Base-by-base conservation (phyloP, 2,888 invertebrate species). In the Cephus sareptanus region DNA sequence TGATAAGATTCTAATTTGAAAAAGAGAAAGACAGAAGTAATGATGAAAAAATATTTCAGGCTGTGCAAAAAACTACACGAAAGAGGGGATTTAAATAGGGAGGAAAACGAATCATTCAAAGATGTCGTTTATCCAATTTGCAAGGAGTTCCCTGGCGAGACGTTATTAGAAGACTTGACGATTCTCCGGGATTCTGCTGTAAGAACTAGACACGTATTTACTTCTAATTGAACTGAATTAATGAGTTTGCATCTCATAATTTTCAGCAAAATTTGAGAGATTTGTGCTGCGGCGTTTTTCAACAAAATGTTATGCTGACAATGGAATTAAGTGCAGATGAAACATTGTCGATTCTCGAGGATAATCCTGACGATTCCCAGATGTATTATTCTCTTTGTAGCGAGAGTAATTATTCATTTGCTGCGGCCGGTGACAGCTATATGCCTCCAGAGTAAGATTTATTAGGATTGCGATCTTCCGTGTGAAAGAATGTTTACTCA, bases 341-440 rank as follows among this genome's bases (percentile, higher is more conserved):
- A 77, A 90, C 89, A 1, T 85, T 90, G 74, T 88, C 90, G 1
- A 85, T 90, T 74, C 84, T 91, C 69, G 88, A 88, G 4, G 91
- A 91, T 68, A 88, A 87, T 77, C 88, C 88, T 30, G 89, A 90
- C 76, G 91, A 91, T 69, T 88, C 91, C 1, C 89, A 90, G 71
- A 86, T 88, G 80, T 91, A 88, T 81, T 88, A 91, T 81, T 91
- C 91, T 4, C 84, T 91, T 1, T 88, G 87, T 77, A 90, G 89
- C 75, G 90, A 90, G 12, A 86, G 82, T 70, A 89, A 87, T 79
- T 86, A 86, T 74, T 79, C 88, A 31, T 87, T 87, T 31, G 87
- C 88, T 74, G 84, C 84, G 23, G 86, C 81, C 77, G 88, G 87
- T 40, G 88, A 89, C 77, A 91, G 90, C 80, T 90, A 86, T 78